Evolutionary conservation across 1,140 invertebrate species (phyloP), one percentile per base, ranked within the genome.

Genomic region (Eubasilissa regina): DNA sequence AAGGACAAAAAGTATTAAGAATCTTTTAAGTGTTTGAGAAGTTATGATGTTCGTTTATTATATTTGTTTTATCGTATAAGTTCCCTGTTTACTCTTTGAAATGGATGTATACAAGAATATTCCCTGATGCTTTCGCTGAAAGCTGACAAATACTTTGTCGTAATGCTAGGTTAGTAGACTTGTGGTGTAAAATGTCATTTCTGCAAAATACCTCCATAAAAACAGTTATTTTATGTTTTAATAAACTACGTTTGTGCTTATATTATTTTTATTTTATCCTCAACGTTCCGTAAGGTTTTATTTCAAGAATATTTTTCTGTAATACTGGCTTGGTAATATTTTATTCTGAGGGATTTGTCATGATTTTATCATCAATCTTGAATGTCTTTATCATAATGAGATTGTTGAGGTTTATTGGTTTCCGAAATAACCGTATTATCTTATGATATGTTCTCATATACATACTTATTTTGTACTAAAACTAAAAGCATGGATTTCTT

Each of bases 1-100:
- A 85, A 87, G 86, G 86, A 87, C 88, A 88, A 88, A 89, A 89
- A 89, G 87, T 88, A 87, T 87, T 87, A 85, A 86, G 84, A 86
- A 86, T 87, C 87, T 88, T n/a, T 84, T 84, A 53, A 85, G 87
- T 88, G 87, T 84, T 85, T 84, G 85, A 86, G 87, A 86, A 86
- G 88, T 87, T 88, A 89, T 89, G 88, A 84, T 82, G 88, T 89
- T 86, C 88, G 88, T 87, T 84, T 85, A 85, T 83, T 84, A 75
- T 43, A 68, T 58, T 80, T 53, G 19, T 70, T 53, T 35, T 56
- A 68, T 43, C 12, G 19, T 77, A 13, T 74, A 55, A 55, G 19
- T 62, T 13, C 12, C 12, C 35, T 62, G 25, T 55, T 75, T 60
- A 48, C 58, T 47, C 62, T 60, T 19, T 75, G 12, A 48, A 75